These are phyloP conservation scores for Pilophorus perplexus DNA, from an alignment of 2,888 invertebrate species.

Conservation along the genomic window DNA sequence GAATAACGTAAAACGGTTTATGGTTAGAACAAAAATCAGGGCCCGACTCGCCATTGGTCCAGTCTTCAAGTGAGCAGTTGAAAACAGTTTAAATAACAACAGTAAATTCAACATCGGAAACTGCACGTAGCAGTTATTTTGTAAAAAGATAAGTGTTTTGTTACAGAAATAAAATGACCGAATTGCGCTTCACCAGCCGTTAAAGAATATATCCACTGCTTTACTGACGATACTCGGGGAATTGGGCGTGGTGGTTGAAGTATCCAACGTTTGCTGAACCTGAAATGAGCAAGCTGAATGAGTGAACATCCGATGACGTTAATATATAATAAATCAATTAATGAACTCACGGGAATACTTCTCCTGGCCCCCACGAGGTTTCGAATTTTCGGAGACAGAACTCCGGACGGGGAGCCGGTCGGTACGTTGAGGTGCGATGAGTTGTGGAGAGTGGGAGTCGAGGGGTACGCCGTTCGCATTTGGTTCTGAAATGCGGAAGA, in stretches of 20 bases:
- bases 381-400: conserved; percentile 28
- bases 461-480: conserved; percentile 27
- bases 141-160: too few relatives aligned
- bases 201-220: conserved; percentile 27
- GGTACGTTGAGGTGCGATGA: conserved; percentile 3
- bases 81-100: too few relatives aligned
- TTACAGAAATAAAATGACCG: too few relatives aligned
- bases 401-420: conserved; percentile 10
- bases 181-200: conserved; percentile 16
- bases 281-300: too few relatives aligned
- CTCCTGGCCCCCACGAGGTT: conserved; percentile 7
- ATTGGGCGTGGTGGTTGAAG: neutral
- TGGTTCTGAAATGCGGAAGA: conserved; percentile 10
- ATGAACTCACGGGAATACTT: conserved; percentile 6
- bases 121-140: too few relatives aligned
- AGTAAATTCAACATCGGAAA: too few relatives aligned
- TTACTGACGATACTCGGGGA: conserved; percentile 25
- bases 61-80: too few relatives aligned
- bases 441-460: conserved; percentile 15
- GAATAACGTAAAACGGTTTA: too few relatives aligned
- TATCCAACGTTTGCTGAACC: conserved; percentile 2
- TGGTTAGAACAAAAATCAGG: too few relatives aligned
- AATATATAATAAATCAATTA: neutral
- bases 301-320: too few relatives aligned
- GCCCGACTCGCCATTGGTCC: too few relatives aligned